A percentile compares a stretch with the other conserved stretches of the same genome.
phyloP scores from a whole-genome alignment of 2,797 vertebrate species.

The Oophaga sylvatica region DNA sequence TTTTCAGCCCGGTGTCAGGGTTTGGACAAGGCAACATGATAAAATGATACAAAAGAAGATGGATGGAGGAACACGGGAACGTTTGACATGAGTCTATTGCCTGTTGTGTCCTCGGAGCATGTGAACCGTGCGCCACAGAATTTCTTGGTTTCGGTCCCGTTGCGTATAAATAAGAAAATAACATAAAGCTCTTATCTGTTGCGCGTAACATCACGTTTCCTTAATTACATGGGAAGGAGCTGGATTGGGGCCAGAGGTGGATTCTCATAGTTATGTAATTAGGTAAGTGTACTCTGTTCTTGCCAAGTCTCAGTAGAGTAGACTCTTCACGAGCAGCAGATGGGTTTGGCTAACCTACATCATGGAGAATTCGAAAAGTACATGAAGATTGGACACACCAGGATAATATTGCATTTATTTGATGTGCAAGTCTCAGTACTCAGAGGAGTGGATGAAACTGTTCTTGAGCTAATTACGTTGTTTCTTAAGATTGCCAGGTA shows the following conservation, averaged over 20 bases:
- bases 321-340: slow-evolving; percentile 21
- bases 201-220: slow-evolving; percentile 4
- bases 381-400: slow-evolving; percentile 25
- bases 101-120: slow-evolving; percentile 25
- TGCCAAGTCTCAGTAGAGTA: slow-evolving; percentile 50
- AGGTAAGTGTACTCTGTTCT: slow-evolving; percentile 34
- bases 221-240: slow-evolving; percentile 14
- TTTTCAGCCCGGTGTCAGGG: slow-evolving; percentile 34
- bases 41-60: slow-evolving; percentile 25
- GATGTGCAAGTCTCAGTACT: not conserved
- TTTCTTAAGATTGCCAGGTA: slow-evolving; percentile 28
- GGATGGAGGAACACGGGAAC: not conserved
- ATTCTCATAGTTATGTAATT: slow-evolving; percentile 52
- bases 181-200: slow-evolving; percentile 37
- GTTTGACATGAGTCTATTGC: slow-evolving; percentile 28
- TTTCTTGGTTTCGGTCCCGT: slow-evolving; percentile 17
- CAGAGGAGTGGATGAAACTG: not conserved
- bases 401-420: slow-evolving; percentile 29
- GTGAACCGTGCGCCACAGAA: not conserved
- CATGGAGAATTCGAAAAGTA: not conserved
- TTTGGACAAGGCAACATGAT: slow-evolving; percentile 41
- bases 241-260: slow-evolving; percentile 35
- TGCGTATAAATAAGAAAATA: slow-evolving; percentile 22
- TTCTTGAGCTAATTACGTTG: slow-evolving; percentile 16
- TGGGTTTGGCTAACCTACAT: slow-evolving; percentile 44